Conservation (phyloP, 2,113 vertebrate genomes). For the Colossoma macropomum region DNA sequence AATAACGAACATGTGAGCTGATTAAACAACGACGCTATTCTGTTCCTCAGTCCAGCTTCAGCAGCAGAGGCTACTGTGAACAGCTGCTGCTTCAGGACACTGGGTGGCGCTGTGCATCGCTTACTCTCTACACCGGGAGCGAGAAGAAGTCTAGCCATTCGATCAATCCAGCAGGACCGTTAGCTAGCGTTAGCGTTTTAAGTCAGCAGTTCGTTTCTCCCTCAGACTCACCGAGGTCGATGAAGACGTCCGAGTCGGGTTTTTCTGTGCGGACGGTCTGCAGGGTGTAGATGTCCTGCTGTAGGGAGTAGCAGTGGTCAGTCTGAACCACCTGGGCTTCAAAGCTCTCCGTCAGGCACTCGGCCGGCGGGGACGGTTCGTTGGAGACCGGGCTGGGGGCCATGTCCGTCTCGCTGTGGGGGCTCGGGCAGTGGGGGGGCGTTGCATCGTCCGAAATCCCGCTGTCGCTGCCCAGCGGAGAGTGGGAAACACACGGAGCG, state of each 20-base stretch:
- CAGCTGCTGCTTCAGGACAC: no score
- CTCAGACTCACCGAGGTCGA: slow-evolving; percentile 78
- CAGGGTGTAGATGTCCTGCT: slow-evolving; percentile 63
- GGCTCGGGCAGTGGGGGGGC: slow-evolving; percentile 60
- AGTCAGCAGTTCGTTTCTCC: no score
- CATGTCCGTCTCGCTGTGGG: slow-evolving; percentile 65
- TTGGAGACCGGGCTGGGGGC: slow-evolving; percentile 66
- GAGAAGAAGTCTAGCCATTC: no score
- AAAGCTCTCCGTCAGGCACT: slow-evolving; percentile 56
- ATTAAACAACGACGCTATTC: no score
- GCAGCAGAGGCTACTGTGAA: no score
- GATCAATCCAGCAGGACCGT: no score
- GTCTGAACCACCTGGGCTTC: slow-evolving; percentile 71
- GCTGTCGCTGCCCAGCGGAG: slow-evolving; percentile 74
- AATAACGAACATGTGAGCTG: no score
- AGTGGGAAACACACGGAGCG: slow-evolving; percentile 58
- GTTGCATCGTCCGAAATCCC: slow-evolving; percentile 76
- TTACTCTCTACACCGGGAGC: no score
- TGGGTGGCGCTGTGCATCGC: no score
- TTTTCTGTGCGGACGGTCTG: slow-evolving; percentile 74
- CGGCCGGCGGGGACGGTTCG: slow-evolving; percentile 31
- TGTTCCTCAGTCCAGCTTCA: no score
- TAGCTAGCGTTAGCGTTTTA: no score
- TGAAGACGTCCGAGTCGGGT: slow-evolving; percentile 77
- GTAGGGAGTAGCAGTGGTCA: slow-evolving; percentile 87